Conservation (phyloP, 2,888 invertebrate genomes). For the Machimus rusticus region DNA sequence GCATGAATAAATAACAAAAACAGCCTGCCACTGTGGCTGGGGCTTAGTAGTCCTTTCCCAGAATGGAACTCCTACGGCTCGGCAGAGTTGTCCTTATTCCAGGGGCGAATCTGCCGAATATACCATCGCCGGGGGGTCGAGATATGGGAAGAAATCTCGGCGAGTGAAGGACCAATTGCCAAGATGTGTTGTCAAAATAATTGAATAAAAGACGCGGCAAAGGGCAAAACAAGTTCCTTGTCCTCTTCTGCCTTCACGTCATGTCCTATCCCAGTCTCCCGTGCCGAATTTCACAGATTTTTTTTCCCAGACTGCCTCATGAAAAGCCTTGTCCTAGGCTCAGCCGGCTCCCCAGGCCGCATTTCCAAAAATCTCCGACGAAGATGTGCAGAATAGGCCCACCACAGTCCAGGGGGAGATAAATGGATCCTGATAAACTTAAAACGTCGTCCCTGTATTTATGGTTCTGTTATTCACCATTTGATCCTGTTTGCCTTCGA, state of each 20-base stretch:
- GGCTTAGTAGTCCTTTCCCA: neutral
- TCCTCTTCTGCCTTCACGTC: neutral
- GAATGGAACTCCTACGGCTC: too few relatives aligned
- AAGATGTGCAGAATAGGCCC: neutral
- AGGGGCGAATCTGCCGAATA: neutral
- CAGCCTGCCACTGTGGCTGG: neutral
- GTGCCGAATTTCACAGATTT: neutral
- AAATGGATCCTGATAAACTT: constrained; percentile 19
- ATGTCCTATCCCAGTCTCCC: neutral
- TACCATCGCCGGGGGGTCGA: neutral
- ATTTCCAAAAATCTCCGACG: neutral
- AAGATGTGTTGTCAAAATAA: constrained; percentile 18
- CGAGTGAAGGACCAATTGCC: neutral
- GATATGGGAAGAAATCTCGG: neutral
- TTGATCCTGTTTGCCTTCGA: neutral
- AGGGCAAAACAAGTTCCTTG: neutral
- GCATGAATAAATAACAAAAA: constrained; percentile 19
- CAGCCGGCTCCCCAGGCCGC: neutral
- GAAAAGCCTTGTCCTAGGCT: neutral
- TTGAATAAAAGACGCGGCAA: constrained; percentile 24
- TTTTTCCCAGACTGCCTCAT: neutral
- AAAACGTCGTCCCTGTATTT: neutral
- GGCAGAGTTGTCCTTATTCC: neutral
- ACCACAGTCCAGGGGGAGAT: neutral
- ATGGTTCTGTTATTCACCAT: constrained; percentile 20